A percentile compares a stretch with the other conserved stretches of the same genome.
phyloP scores from a whole-genome alignment of 2,797 vertebrate species.

The Morelia viridis region DNA sequence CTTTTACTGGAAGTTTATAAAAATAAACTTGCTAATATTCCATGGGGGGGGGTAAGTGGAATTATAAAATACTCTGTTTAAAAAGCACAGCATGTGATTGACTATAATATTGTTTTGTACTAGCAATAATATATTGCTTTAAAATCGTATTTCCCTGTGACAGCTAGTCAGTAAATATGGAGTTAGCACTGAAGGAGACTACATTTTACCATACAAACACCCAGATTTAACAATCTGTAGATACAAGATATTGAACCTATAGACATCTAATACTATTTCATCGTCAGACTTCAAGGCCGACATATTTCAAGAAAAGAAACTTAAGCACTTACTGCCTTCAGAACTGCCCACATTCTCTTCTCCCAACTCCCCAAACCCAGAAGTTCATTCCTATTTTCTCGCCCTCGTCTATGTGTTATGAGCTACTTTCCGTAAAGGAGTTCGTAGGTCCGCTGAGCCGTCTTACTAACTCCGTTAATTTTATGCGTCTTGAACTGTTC shows the following conservation, averaged over 20 bases:
- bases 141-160: not conserved
- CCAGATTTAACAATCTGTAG: not conserved
- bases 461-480: too few relatives aligned
- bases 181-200: not conserved
- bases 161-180: not conserved
- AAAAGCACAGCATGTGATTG: not conserved
- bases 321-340: not conserved
- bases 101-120: not conserved
- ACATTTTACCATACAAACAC: not conserved
- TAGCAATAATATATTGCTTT: not conserved
- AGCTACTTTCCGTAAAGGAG: too few relatives aligned
- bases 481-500: not conserved
- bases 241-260: not conserved
- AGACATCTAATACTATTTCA: not conserved
- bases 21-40: not conserved
- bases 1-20: not conserved
- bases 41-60: rapidly evolving
- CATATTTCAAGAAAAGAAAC: not conserved
- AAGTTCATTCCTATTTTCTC: not conserved
- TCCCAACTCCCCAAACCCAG: not conserved
- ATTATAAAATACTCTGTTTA: not conserved
- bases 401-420: not conserved
- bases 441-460: not conserved
- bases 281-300: not conserved
- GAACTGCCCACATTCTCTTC: not conserved